Evolutionary conservation across 2,888 invertebrate genomes (phyloP).

Genomic region (Lingula anatina): DNA sequence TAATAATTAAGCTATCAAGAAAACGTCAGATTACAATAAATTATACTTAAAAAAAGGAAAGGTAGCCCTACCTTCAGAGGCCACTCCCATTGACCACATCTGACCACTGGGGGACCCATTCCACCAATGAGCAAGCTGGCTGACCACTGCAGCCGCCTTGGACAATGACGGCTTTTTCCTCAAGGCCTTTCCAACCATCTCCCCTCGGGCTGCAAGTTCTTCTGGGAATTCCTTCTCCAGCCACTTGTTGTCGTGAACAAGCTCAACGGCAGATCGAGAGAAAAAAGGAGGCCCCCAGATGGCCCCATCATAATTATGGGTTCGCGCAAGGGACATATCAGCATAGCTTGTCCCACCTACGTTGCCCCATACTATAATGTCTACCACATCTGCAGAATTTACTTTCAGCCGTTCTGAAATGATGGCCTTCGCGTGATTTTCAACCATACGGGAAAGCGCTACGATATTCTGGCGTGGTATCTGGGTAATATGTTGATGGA

Average conservation of each 20-base stretch:
- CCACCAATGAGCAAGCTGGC: conserved; percentile 40
- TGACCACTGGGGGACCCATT: conserved; percentile 35
- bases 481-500: conserved; percentile 36
- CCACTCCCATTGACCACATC: conserved; percentile 42
- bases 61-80: conserved; percentile 37
- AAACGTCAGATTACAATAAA: no score
- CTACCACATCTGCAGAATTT: conserved; percentile 40
- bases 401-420: conserved; percentile 37
- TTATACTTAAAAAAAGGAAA: no score
- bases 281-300: conserved; percentile 46
- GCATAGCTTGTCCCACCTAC: conserved; percentile 25
- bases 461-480: conserved; percentile 38
- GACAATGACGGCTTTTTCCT: conserved; percentile 24
- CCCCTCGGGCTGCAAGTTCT: conserved; percentile 20
- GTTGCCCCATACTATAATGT: conserved; percentile 49
- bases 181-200: conserved; percentile 16
- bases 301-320: conserved; percentile 45
- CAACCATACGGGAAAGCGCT: conserved; percentile 34
- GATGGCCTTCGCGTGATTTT: conserved; percentile 43
- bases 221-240: conserved; percentile 33
- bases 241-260: conserved; percentile 47
- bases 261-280: conserved; percentile 36
- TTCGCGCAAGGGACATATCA: conserved; percentile 28
- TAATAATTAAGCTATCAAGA: no score
- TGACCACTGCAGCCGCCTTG: conserved; percentile 26